Percentiles rank a stretch among this genome's conserved stretches.
phyloP scores from a whole-genome alignment of 2,797 vertebrate species.

The Hydrolagus colliei region DNA sequence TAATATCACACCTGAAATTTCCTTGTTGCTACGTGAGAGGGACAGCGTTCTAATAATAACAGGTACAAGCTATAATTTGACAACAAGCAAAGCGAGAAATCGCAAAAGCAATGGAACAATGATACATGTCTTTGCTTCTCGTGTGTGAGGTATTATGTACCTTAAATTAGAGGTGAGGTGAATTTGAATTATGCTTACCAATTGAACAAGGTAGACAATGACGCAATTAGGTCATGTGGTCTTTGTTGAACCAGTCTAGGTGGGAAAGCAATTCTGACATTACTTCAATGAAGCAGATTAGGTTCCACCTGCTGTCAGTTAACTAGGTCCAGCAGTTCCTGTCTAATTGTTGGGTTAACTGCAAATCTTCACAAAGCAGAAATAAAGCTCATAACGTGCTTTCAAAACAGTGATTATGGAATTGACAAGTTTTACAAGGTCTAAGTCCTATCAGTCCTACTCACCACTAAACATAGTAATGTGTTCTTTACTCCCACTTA shows the following conservation, averaged over 20 bases:
- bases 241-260: slow-evolving; percentile 43
- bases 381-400: slow-evolving; percentile 39
- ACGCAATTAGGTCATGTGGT: slow-evolving; percentile 43
- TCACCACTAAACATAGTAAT: slow-evolving; percentile 31
- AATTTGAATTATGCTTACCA: slow-evolving; percentile 34
- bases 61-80: slow-evolving; percentile 14
- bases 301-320: slow-evolving; percentile 42
- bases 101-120: neutral
- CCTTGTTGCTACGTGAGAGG: slow-evolving; percentile 14
- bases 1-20: slow-evolving; percentile 23
- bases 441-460: slow-evolving; percentile 35
- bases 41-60: slow-evolving; percentile 17
- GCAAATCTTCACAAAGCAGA: slow-evolving; percentile 28
- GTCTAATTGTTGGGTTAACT: slow-evolving; percentile 38
- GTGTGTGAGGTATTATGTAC: neutral
- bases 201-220: slow-evolving; percentile 38
- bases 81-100: slow-evolving; percentile 12
- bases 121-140: slow-evolving; percentile 4
- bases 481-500: neutral
- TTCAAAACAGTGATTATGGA: slow-evolving; percentile 41
- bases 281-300: slow-evolving; percentile 42
- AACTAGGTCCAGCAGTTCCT: slow-evolving; percentile 38
- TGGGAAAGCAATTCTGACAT: slow-evolving; percentile 37
- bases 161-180: slow-evolving; percentile 1
- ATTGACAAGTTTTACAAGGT: slow-evolving; percentile 39